Evolutionary conservation across 2,113 vertebrate species (phyloP), one percentile per base, ranked within the genome.

Genomic region (Oncorhynchus nerka): DNA sequence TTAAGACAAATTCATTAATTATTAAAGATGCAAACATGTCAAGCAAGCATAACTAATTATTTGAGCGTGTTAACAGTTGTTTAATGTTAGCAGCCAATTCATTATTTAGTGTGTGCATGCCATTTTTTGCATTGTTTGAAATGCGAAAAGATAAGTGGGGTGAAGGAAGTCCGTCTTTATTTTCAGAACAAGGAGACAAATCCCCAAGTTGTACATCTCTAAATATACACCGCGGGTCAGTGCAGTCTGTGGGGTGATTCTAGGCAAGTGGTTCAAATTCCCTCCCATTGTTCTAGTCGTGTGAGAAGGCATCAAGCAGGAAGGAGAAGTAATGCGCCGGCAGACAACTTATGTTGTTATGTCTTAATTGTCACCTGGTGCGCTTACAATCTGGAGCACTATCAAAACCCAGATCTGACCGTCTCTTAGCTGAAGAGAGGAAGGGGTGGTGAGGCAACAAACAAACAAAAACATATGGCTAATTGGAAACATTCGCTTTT

Each of bases 1-100:
- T 99, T 99, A 98, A 98, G 97, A 99, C 97, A 97, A 98, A 99
- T 96, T 94, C 96, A 99, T 99, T 95, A 98, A 99, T 99, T 98
- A 99, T 99, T 99, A 97, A 99, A 93, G 96, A 96, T 95, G 95
- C 96, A 99, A 98, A 99, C 97, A 98, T 97, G 97, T 99, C 97
- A 98, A 97, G 97, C 96, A 96, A 96, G 96, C 96, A 97, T 95
- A 97, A 97, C 97, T 98, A 99, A 99, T 99, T 98, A 98, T 96
- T 96, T 95, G 94, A 96, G 95, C 95, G 94, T 98, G 97, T 98
- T 99, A 99, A 97, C 97, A 98, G 98, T 98, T 98, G 97, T 97
- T 98, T 98, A 98, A 97, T 99, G 97, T 95, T 97, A 97, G 96
- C 94, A 94, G 95, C 93, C 92, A 92, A 96, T 98, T 95, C 98